phyloP scores from a whole-genome alignment of 2,888 invertebrate genomes.

The Drosophila incognita region DNA sequence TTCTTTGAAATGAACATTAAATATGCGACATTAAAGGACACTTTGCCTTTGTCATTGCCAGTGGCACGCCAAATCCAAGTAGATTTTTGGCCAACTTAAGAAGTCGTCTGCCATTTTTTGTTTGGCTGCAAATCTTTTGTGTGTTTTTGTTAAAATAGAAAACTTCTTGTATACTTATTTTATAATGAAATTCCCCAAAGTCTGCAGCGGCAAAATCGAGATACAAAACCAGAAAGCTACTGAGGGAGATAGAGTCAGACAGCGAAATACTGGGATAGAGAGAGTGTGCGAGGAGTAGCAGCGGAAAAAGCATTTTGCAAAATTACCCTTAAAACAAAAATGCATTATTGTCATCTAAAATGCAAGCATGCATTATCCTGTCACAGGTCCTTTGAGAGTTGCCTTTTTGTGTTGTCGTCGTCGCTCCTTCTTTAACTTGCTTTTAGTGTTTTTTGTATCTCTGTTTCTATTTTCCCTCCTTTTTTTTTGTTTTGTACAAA shows the following conservation, averaged over 20 bases:
- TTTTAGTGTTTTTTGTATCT: conserved; percentile 19
- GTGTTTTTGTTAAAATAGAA: conserved; percentile 54
- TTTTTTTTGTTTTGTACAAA: conserved; percentile 36
- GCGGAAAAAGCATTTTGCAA: conserved; percentile 79
- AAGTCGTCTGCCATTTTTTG: conserved; percentile 29
- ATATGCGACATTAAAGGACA: conserved; percentile 45
- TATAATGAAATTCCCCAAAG: conserved; percentile 78
- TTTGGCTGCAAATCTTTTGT: conserved; percentile 60
- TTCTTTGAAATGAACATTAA: conserved; percentile 36
- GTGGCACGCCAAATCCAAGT: conserved; percentile 23
- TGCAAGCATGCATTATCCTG: conserved; percentile 84
- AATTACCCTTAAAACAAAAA: conserved; percentile 82
- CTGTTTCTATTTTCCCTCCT: conserved; percentile 2
- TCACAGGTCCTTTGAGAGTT: conserved; percentile 84
- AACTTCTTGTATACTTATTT: conserved; percentile 73
- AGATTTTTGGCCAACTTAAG: conserved; percentile 39
- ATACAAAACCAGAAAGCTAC: not conserved
- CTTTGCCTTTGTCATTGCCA: conserved; percentile 15
- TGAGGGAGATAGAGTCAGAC: not conserved
- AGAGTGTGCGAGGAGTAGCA: conserved; percentile 17
- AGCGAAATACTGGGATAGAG: not conserved
- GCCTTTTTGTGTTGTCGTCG: conserved; percentile 67
- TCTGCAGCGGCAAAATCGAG: conserved; percentile 54
- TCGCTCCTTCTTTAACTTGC: conserved; percentile 39
- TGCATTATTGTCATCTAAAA: conserved; percentile 84